Evolutionary conservation across 2,888 invertebrate genomes (phyloP), one percentile per base, ranked within the genome.

Genomic region (Drosophila atripex): DNA sequence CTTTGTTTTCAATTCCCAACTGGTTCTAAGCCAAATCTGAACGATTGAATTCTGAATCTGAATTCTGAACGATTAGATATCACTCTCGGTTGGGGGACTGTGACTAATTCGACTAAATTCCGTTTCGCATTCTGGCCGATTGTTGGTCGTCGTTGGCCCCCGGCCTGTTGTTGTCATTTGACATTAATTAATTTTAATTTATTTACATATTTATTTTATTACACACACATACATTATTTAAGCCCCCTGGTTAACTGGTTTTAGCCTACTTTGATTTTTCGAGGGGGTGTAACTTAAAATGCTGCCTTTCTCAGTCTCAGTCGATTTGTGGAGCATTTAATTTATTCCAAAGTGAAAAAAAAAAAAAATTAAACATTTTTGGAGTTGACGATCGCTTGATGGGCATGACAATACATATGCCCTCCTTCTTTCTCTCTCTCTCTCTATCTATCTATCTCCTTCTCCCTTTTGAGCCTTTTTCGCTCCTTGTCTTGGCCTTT

Each of bases 191-290:
- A 80, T 77, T 77, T 79, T 73, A 80, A 80, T 80, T 86, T 83
- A 82, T 80, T 86, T 86, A 75, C 80, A 85, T 80, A 80, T 80
- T 79, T 79, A 71, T 76, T 82, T 80, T 76, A 76, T 85, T 80
- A 76, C 74, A 80, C 74, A 80, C 55, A 55, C 16, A 21, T n/a
- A 49, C 21, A 55, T 32, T 50, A 41, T 54, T 41, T 60, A 41
- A 23, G 14, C 28, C 11, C 32, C 18, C n/a, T n/a, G n/a, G n/a
- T n/a, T n/a, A 35, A 14, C 64, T 51, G 65, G 64, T 64, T 64
- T 52, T 32, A 58, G 51, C 45, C 63, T 46, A 63, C 45, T 46
- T 51, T 16, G 57, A 46, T 3, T 32, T 46, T 45, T 3, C 30
- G 18, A 16, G 8, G 23, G 56, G 35, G 38, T 45, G 46, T 38